Conservation (phyloP, 2,888 invertebrate species). For the Onchidella celtica region DNA sequence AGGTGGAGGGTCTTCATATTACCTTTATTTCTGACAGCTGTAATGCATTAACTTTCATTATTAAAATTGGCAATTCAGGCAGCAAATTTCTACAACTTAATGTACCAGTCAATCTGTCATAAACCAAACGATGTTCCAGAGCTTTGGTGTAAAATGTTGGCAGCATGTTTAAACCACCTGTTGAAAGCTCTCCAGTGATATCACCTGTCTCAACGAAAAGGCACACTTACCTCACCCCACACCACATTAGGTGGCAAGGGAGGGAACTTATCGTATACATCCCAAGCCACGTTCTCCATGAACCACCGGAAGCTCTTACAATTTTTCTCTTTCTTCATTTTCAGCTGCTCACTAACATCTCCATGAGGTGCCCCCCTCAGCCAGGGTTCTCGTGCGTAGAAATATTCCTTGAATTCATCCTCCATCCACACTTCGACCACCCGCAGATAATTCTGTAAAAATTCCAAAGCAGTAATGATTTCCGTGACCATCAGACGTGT, state of each 20-base stretch:
- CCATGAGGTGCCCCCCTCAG: constrained; percentile 69
- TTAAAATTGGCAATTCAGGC: too few relatives aligned
- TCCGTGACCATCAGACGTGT: too few relatives aligned
- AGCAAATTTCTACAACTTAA: too few relatives aligned
- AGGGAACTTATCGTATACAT: constrained; percentile 95
- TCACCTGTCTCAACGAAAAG: too few relatives aligned
- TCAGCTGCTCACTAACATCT: constrained; percentile 86
- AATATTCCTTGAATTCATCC: constrained; percentile 95
- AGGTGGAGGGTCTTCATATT: too few relatives aligned
- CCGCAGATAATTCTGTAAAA: constrained; percentile 89
- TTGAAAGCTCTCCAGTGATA: too few relatives aligned
- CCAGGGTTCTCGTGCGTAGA: constrained; percentile 88
- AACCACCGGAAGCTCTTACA: constrained; percentile 98
- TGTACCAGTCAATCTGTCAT: not conserved
- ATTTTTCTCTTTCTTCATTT: constrained; percentile 89
- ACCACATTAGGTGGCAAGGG: constrained; percentile 94
- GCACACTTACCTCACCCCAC: constrained; percentile 92
- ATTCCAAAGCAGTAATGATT: too few relatives aligned
- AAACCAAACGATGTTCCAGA: too few relatives aligned
- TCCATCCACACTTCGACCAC: constrained; percentile 99
- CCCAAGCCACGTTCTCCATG: constrained; percentile 94
- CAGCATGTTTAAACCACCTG: too few relatives aligned
- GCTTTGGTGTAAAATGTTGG: too few relatives aligned
- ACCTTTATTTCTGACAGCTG: too few relatives aligned
- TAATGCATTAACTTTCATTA: too few relatives aligned